Conservation (phyloP, 92 coral and sea anemone genomes). For the Zoanthus solanderi region DNA sequence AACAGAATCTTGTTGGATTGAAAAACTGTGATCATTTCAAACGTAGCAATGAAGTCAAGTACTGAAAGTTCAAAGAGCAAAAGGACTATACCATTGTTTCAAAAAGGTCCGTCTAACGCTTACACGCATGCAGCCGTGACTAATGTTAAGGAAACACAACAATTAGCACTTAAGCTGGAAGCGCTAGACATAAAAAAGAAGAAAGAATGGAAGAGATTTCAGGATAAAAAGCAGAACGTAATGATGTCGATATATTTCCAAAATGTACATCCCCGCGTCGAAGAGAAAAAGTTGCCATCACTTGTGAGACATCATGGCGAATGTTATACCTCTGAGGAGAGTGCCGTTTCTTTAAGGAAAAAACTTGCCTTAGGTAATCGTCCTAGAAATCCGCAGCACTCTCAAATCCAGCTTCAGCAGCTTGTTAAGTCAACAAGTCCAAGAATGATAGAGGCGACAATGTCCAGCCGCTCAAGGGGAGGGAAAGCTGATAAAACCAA, state of each 20-base stretch:
- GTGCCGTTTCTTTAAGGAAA: background rate
- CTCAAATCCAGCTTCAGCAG: background rate
- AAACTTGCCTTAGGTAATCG: background rate
- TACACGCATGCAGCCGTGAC: conserved; percentile 25
- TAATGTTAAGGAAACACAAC: conserved; percentile 16
- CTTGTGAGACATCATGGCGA: background rate
- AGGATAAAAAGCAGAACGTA: background rate
- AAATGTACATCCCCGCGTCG: background rate
- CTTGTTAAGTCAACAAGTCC: background rate
- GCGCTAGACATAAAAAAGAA: conserved; percentile 22
- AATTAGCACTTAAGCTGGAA: conserved; percentile 21
- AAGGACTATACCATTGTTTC: background rate
- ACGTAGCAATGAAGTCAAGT: background rate
- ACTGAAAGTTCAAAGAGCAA: background rate
- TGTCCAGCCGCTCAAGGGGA: background rate
- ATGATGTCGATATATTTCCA: background rate
- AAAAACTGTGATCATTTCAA: no score
- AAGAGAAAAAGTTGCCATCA: background rate
- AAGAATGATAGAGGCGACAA: background rate
- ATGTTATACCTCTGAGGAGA: background rate
- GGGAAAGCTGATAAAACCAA: background rate
- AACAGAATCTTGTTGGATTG: no score
- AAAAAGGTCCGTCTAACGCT: background rate
- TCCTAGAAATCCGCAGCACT: background rate
- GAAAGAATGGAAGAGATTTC: conserved; percentile 8